Conservation (phyloP, 2,113 vertebrate genomes). For the Electrona antarctica region DNA sequence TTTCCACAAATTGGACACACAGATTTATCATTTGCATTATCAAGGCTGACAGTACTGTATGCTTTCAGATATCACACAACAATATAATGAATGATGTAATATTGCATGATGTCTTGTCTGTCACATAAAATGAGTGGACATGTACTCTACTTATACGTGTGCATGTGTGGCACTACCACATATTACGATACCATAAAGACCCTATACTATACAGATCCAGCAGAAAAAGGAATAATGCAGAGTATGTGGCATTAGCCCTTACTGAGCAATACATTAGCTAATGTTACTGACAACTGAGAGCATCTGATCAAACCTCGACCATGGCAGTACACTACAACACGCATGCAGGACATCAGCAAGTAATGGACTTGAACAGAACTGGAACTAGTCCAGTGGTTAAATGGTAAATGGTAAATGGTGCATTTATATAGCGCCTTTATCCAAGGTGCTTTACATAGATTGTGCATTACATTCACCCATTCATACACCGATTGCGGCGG, state of each 20-base stretch:
- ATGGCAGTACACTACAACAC: constrained; percentile 1
- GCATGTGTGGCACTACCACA: background rate
- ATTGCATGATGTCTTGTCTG: background rate
- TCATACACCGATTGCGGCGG: too few species aligned
- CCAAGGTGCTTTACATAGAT: too few species aligned
- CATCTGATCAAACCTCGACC: background rate
- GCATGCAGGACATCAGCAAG: constrained; percentile 33
- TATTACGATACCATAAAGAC: too few species aligned
- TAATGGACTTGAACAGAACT: constrained; percentile 37
- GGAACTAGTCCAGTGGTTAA: background rate
- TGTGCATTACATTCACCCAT: too few species aligned
- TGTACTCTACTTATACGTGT: background rate
- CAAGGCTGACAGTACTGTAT: background rate
- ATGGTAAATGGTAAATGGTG: too few species aligned
- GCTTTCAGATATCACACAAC: background rate
- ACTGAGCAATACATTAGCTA: background rate
- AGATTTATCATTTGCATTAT: constrained; percentile 8
- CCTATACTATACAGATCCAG: too few species aligned
- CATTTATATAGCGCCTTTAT: too few species aligned
- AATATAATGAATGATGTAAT: constrained; percentile 12
- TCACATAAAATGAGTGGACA: background rate
- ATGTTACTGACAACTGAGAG: constrained; percentile 2
- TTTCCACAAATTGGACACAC: background rate
- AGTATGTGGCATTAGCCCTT: background rate
- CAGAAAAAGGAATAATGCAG: background rate